Percentiles rank a stretch among this genome's conserved stretches.
These are phyloP conservation scores for Pangasius mekongensis DNA, from an alignment of 2,797 vertebrate genomes.

Conservation along the genomic window DNA sequence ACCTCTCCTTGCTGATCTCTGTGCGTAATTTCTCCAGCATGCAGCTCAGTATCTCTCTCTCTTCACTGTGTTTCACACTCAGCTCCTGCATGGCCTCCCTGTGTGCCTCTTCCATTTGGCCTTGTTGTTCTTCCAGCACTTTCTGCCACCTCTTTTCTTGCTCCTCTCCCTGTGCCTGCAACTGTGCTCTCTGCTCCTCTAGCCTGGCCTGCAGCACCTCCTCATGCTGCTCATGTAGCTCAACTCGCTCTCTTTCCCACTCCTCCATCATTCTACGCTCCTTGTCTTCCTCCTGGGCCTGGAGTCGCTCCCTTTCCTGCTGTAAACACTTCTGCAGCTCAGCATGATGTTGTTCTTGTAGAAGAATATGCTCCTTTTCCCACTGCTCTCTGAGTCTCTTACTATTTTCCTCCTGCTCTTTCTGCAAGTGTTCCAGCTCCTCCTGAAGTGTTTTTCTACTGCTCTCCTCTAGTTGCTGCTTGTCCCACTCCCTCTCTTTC, in stretches of 20 bases:
- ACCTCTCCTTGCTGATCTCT: slow-evolving; percentile 86
- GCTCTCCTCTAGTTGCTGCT: slow-evolving; percentile 38
- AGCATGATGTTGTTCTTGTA: slow-evolving; percentile 61
- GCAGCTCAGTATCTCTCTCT: slow-evolving; percentile 69
- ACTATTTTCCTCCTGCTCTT: slow-evolving; percentile 60
- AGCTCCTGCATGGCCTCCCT: slow-evolving; percentile 68
- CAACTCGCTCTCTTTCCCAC: slow-evolving; percentile 69
- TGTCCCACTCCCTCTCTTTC: slow-evolving; percentile 46
- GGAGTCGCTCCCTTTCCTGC: slow-evolving; percentile 61
- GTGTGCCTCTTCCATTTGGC: slow-evolving; percentile 66
- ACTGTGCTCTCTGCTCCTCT: slow-evolving; percentile 71
- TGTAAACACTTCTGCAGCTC: slow-evolving; percentile 64
- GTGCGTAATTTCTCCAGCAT: slow-evolving; percentile 76
- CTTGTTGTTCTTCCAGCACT: slow-evolving; percentile 64
- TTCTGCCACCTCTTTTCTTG: slow-evolving; percentile 64
- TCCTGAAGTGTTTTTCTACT: slow-evolving; percentile 38
- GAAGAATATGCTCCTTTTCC: slow-evolving; percentile 61
- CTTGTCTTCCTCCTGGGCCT: slow-evolving; percentile 60
- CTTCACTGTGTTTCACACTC: slow-evolving; percentile 69
- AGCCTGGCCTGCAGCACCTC: slow-evolving; percentile 68
- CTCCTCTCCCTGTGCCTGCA: slow-evolving; percentile 71
- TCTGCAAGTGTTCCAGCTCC: slow-evolving; percentile 28
- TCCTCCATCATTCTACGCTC: slow-evolving; percentile 63
- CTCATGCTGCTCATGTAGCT: slow-evolving; percentile 68
- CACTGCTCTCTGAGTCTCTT: slow-evolving; percentile 60